Base-by-base conservation (phyloP, 2,888 invertebrate species). In the Nemotelus nigrinus region DNA sequence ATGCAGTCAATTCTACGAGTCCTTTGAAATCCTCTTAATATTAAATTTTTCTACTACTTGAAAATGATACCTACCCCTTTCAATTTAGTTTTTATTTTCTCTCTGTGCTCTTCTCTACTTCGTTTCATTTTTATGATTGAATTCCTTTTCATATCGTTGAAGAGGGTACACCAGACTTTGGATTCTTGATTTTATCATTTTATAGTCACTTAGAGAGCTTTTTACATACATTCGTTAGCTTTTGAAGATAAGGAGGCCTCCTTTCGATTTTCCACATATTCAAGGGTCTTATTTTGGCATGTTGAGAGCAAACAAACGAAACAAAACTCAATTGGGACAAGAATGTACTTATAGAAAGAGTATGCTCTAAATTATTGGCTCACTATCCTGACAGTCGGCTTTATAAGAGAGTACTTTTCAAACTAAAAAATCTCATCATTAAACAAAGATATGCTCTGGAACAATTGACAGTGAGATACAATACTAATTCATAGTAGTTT, bases 1-100 rank as follows among this genome's bases (percentile, higher is more conserved):
- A 7, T 57, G 3, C 7, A 45, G 60, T 48, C 50, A 7, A 72
- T 57, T 74, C 10, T 10, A 39, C 47, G 41, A 74, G 74, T 63
- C 74, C 74, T 74, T n/a, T 39, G 45, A 74, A 74, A 74, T 48
- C 74, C 74, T 74, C 74, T 74, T 74, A 74, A 50, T 74, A 60
- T 72, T 72, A 50, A 48, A 10, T 74, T 74, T 60, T 63, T 63
- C 60, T 47, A 60, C 68, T 55, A 48, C 77, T 68, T 68, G 60
- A 77, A 77, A 77, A 67, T 68, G 77, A 77, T 68, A 77, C 77
- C 65, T 67, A 68, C 77, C 77, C 74, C 77, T 77, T 77, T 77
- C 77, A 68, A 77, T 67, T 77, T 67, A 77, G 67, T 77, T 77
- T 68, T 48, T 65, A 55, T 77, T 77, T 77, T 77, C 68, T 47